A percentile compares a stretch with the other conserved stretches of the same genome.
These are phyloP conservation scores for Oriolus oriolus DNA, from an alignment of 2,113 vertebrate species.

Conservation along the genomic window DNA sequence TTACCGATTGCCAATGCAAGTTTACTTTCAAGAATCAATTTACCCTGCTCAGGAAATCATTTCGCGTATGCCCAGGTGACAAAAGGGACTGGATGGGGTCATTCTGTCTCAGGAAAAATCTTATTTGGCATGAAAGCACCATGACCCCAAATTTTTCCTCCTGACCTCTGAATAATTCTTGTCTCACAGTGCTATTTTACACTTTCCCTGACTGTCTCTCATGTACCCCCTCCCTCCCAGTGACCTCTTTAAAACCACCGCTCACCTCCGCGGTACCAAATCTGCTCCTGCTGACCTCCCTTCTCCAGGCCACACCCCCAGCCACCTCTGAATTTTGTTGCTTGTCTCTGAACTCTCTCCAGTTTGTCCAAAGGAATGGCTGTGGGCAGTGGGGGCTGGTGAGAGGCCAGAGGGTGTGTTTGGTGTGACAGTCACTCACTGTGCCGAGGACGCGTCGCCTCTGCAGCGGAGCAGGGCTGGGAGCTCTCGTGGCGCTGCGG, in stretches of 20 bases:
- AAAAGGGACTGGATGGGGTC: background rate
- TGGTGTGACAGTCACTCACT: background rate
- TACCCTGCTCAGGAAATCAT: background rate
- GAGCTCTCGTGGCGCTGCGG: background rate
- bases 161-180: background rate
- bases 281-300: background rate
- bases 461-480: background rate
- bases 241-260: rapidly evolving
- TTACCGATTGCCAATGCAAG: background rate
- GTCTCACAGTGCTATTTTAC: background rate
- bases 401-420: background rate
- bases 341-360: background rate
- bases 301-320: background rate
- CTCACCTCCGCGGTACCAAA: background rate
- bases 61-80: rapidly evolving
- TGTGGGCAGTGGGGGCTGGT: background rate
- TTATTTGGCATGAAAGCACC: background rate
- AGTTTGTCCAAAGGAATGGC: background rate
- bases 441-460: background rate
- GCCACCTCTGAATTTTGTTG: background rate
- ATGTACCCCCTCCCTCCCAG: background rate
- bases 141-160: background rate
- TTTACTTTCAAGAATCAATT: background rate
- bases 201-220: background rate
- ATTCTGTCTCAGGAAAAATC: background rate